These are phyloP conservation scores for Oedothorax gibbosus DNA, from an alignment of 1,140 invertebrate genomes.

Conservation along the genomic window DNA sequence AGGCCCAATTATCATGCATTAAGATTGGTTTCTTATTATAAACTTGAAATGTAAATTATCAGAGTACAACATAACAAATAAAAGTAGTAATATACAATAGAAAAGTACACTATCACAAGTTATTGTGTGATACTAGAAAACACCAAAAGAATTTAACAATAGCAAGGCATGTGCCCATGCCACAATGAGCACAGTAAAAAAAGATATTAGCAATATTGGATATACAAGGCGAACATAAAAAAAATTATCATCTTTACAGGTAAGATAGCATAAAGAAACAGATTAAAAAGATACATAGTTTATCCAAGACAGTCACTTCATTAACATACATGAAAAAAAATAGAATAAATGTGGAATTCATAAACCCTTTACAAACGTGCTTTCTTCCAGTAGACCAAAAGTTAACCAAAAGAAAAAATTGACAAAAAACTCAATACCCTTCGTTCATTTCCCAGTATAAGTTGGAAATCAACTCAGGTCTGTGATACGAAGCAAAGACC, in stretches of 20 bases:
- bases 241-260: not conserved
- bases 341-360: constrained; percentile 43
- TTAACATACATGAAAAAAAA: constrained; percentile 11
- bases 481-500: constrained; percentile 57
- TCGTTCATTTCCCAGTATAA: constrained; percentile 3
- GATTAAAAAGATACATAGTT: not conserved
- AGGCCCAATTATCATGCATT: too few relatives aligned
- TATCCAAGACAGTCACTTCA: constrained; percentile 9
- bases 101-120: constrained; percentile 27
- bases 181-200: constrained; percentile 29
- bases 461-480: constrained; percentile 36
- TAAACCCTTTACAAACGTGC: constrained; percentile 13
- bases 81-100: constrained; percentile 9
- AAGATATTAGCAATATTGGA: constrained; percentile 12
- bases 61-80: too few relatives aligned
- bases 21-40: too few relatives aligned
- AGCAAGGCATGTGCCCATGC: constrained; percentile 40
- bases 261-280: constrained; percentile 3
- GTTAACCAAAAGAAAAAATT: constrained; percentile 56
- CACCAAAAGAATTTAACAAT: constrained; percentile 22
- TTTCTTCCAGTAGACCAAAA: constrained; percentile 28
- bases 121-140: constrained; percentile 2
- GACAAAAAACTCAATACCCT: constrained; percentile 28
- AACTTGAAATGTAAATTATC: too few relatives aligned
- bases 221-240: constrained; percentile 42